Base-by-base conservation (phyloP, 2,797 vertebrate genomes). In the Sebastes itinus region DNA sequence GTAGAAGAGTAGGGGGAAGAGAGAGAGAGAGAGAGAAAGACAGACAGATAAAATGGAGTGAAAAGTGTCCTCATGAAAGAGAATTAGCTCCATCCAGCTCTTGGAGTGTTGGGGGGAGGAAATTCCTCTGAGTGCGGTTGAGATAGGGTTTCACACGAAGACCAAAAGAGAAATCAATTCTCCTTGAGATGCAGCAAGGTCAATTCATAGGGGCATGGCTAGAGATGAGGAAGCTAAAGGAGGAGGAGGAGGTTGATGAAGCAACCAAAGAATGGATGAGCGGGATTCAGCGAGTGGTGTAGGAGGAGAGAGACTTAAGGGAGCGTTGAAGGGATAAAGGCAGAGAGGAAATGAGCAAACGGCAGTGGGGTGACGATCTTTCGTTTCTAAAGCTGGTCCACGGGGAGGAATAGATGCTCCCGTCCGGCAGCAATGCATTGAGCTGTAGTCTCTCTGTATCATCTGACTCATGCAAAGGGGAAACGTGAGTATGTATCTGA, bases 151-250 rank as follows among this genome's bases (percentile, higher is more conserved):
- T 94, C 92, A 84, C 89, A 92, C 91, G 90, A 92, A 92, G 88
- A 85, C 91, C 66, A 77, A 84, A 87, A 83, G 87, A 87, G 88
- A 92, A 95, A 95, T 95, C 94, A 91, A 95, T 96, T 95, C 92
- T 94, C 94, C 94, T 93, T 95, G 94, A 94, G 92, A 92, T 87
- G 90, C 82, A 78, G 89, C 91, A 95, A 96, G 95, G 95, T 95
- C 94, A 93, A 86, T 78, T 90, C 85, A 84, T 68, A 68, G 68
- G 85, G 74, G 81, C 77, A 71, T 82, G 59, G 80, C 65, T 74
- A 71, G 80, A 27, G 75, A 83, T 64, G 60, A 75, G 74, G 74
- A 85, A 75, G 79, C 75, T 75, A 63, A 72, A 78, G 54, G 38
- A 58, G 75, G 69, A 65, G 65, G 75, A 56, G 65, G 75, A 75